phyloP scores from a whole-genome alignment of 1,140 invertebrate genomes.

The Colletes gigas region DNA sequence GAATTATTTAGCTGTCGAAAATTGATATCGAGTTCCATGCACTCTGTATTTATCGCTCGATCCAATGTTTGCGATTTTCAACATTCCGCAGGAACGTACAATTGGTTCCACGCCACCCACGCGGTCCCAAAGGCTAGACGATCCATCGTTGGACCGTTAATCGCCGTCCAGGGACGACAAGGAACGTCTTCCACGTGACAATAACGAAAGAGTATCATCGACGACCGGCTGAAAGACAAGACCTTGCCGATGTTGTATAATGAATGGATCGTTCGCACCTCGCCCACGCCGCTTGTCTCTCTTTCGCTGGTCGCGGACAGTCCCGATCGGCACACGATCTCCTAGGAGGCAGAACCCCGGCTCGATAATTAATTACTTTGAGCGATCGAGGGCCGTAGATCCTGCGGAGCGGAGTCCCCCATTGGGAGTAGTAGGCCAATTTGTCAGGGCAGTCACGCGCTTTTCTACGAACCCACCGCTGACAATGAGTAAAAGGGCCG shows the following conservation, averaged over 20 bases:
- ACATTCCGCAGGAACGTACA: neutral
- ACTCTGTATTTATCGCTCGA: too few species aligned
- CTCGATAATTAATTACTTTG: slow-evolving; percentile 67
- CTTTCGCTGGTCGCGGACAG: slow-evolving; percentile 36
- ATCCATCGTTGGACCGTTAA: slow-evolving; percentile 55
- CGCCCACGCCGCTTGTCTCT: slow-evolving; percentile 61
- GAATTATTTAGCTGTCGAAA: neutral
- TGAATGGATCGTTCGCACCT: slow-evolving; percentile 69
- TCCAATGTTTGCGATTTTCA: neutral
- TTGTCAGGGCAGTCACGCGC: slow-evolving; percentile 63
- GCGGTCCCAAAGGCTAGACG: too few species aligned
- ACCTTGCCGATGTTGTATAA: slow-evolving; percentile 57
- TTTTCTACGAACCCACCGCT: slow-evolving; percentile 57
- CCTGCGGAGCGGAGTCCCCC: slow-evolving; percentile 54
- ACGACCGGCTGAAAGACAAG: slow-evolving; percentile 41
- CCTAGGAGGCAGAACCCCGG: slow-evolving; percentile 56
- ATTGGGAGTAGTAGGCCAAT: slow-evolving; percentile 62
- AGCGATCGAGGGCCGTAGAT: slow-evolving; percentile 67
- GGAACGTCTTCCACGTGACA: slow-evolving; percentile 43
- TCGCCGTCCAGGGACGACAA: slow-evolving; percentile 46
- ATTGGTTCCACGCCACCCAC: neutral
- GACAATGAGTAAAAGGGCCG: slow-evolving; percentile 50
- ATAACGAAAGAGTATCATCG: slow-evolving; percentile 53
- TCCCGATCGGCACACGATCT: slow-evolving; percentile 63
- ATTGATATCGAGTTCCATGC: too few species aligned